Evolutionary conservation across 30 jellyfish, hydroid and myxozoan species (phyloP).

Genomic region (Pelagia noctiluca): DNA sequence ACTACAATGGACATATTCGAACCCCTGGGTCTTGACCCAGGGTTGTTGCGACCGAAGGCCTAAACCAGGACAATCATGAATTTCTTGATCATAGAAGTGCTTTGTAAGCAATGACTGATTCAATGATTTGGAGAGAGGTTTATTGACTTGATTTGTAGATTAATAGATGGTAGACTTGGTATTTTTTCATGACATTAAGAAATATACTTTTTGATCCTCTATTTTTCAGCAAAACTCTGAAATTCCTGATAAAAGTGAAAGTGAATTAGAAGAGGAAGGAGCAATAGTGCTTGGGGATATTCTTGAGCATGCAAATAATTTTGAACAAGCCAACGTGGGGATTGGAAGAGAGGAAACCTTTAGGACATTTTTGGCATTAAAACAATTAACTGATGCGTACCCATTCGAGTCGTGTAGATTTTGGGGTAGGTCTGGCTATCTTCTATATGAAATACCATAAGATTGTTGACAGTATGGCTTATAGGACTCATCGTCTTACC

Average conservation of each 20-base stretch:
- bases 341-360: constrained; percentile 93
- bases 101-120: neutral
- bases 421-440: constrained; percentile 90
- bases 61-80: neutral
- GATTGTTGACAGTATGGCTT: too few species aligned
- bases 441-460: too few species aligned
- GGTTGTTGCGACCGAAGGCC: neutral
- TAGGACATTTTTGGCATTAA: constrained; percentile 82
- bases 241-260: constrained; percentile 69
- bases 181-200: neutral
- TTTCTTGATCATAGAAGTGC: neutral
- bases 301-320: constrained; percentile 82
- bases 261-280: constrained; percentile 81
- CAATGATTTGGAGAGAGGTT: neutral
- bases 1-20: too few species aligned
- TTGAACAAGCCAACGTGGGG: constrained; percentile 98
- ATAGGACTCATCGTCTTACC: too few species aligned
- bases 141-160: neutral
- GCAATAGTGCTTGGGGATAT: constrained; percentile 80
- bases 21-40: too few species aligned
- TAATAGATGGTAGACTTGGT: neutral
- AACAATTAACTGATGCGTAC: constrained; percentile 88
- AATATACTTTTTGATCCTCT: neutral
- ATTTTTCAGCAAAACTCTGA: constrained; percentile 71
- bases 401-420: constrained; percentile 80